Evolutionary conservation across 2,113 vertebrate genomes (phyloP), one percentile per base, ranked within the genome.

Genomic region (Acanthisitta chloris): DNA sequence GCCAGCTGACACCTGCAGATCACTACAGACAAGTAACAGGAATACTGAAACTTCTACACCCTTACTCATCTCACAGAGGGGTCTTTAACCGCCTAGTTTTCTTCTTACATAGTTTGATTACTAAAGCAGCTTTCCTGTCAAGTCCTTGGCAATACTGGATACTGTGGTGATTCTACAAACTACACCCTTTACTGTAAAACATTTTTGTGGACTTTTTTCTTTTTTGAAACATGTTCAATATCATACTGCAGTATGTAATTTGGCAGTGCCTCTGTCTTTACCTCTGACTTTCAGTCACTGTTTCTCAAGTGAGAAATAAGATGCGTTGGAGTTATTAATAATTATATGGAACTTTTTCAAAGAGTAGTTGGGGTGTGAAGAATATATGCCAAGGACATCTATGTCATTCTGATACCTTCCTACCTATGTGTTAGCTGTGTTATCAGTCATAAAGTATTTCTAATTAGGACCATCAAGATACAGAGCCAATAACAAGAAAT

Each of bases 281-380:
- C 81, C 66, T 94, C 72, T 81, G 65, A 81, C 48, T 76, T 91
- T 81, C 72, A 86, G 74, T 67, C 48, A 45, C 76, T 74, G 58
- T 84, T 93, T 81, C 81, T 85, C 59, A 89, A 82, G 46, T 66
- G 85, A 85, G 72, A 96, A 97, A 73, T 80, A 91, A 90, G 81
- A 83, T 49, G 65, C 76, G 58, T 92, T 74, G 42, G 72, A 88
- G 79, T 94, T 69, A 92, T 90, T 91, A 94, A 89, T 73, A 90
- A 82, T 94, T 8, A 33, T 20, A 82, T 14, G 33, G 23, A 92
- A 92, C 12, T 46, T 88, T 66, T 88, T 90, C 72, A 88, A 90
- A 67, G 84, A 94, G 61, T 83, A 91, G 57, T 90, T 78, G 31
- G 59, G 73, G 33, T 83, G 48, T 66, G 70, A 91, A 94, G 73